Conservation (phyloP, 2,888 invertebrate genomes). For the Tortrix viridana region DNA sequence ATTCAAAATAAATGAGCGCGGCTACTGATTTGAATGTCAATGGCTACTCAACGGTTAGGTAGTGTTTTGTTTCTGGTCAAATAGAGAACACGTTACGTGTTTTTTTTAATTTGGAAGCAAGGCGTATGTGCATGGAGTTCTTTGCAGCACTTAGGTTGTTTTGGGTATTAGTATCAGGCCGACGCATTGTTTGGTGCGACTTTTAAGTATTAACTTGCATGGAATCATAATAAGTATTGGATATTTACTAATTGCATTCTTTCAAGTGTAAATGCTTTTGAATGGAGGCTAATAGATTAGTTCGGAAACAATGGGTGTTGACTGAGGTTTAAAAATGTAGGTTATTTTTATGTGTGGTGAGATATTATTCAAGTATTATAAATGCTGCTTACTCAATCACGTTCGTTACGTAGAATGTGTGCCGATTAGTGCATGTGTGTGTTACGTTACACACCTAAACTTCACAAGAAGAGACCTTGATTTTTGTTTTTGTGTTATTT, state of each 20-base stretch:
- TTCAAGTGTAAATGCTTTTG: constrained; percentile 36
- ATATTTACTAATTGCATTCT: constrained; percentile 38
- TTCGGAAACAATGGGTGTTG: constrained; percentile 29
- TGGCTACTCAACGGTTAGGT: constrained; percentile 70
- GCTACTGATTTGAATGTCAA: constrained; percentile 83
- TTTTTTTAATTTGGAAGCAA: constrained; percentile 10
- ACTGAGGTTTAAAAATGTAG: constrained; percentile 28
- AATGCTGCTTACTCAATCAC: constrained; percentile 11
- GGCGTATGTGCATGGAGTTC: constrained; percentile 5
- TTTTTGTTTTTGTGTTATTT: no score
- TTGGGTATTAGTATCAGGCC: constrained; percentile 8
- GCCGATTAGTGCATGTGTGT: no score
- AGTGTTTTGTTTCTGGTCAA: constrained; percentile 75
- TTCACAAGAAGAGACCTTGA: no score
- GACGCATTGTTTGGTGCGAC: constrained; percentile 31
- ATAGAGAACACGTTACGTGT: constrained; percentile 51
- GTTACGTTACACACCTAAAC: no score
- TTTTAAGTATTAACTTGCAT: constrained; percentile 35
- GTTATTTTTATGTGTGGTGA: constrained; percentile 26
- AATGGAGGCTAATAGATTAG: constrained; percentile 35
- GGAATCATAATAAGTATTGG: constrained; percentile 38
- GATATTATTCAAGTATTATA: constrained; percentile 14
- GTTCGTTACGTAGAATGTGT: background rate
- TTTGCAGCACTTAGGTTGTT: constrained; percentile 15
- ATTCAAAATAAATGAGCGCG: constrained; percentile 77